Percentiles rank a stretch among this genome's conserved stretches.
Evolutionary conservation across 2,113 vertebrate species (phyloP).

Genomic region (Alligator mississippiensis): DNA sequence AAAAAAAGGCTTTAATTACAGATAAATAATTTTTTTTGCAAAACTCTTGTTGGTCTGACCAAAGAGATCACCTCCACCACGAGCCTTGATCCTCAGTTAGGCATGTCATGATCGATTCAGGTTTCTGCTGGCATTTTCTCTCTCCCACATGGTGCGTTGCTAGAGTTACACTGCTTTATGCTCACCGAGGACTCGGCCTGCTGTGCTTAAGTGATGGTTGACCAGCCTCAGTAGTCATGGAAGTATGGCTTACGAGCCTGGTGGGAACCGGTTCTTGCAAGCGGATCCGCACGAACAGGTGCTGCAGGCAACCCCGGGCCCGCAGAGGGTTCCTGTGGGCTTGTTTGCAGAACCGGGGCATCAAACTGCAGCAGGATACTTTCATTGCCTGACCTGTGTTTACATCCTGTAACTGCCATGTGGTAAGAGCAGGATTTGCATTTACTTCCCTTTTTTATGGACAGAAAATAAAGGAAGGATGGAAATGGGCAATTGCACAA

Average conservation of each 20-base stretch:
- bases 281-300: not conserved
- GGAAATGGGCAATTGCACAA: rapidly evolving
- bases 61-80: too few species aligned
- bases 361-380: not conserved
- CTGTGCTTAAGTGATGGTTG: not conserved
- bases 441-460: not conserved
- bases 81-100: not conserved
- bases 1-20: too few species aligned
- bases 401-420: not conserved
- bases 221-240: not conserved
- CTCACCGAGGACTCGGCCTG: not conserved
- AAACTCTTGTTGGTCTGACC: too few species aligned
- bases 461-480: not conserved
- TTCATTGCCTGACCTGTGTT: not conserved
- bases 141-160: not conserved
- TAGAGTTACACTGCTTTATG: not conserved
- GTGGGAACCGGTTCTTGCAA: not conserved
- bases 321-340: not conserved
- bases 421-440: not conserved
- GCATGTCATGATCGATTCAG: not conserved
- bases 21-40: too few species aligned
- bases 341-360: not conserved
- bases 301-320: not conserved
- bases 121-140: not conserved
- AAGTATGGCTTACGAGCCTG: rapidly evolving